phyloP scores from a whole-genome alignment of 2,797 vertebrate genomes.

The Manis pentadactyla region DNA sequence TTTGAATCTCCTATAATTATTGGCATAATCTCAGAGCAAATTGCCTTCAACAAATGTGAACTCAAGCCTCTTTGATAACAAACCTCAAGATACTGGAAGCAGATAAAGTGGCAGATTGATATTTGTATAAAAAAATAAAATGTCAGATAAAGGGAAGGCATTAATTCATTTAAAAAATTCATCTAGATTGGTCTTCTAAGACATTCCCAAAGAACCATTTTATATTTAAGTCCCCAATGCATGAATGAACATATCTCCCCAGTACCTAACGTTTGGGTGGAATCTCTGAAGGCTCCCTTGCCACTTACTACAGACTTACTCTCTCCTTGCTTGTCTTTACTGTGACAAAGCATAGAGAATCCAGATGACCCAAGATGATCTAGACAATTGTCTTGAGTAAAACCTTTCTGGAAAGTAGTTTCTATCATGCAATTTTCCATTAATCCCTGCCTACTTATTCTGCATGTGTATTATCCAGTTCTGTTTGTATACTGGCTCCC shows the following conservation, averaged over 20 bases:
- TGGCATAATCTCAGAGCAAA: neutral
- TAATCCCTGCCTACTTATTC: conserved; percentile 45
- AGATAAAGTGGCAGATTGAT: neutral
- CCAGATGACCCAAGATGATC: neutral
- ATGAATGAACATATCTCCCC: neutral
- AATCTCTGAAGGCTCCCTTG: neutral
- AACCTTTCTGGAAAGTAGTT: neutral
- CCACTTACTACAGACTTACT: neutral
- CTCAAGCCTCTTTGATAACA: neutral
- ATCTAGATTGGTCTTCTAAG: neutral
- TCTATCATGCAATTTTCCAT: conserved; percentile 44
- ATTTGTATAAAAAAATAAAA: neutral
- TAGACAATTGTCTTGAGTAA: neutral
- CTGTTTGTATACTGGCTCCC: conserved; percentile 14
- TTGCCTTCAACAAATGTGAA: neutral
- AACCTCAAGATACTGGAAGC: neutral
- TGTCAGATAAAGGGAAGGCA: neutral
- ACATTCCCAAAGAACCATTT: neutral
- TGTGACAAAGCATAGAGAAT: neutral
- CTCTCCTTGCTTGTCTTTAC: neutral
- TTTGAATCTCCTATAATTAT: neutral
- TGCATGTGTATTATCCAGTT: neutral
- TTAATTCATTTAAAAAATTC: neutral
- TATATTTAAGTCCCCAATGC: neutral
- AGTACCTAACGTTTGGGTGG: neutral